A percentile compares a stretch with the other conserved stretches of the same genome.
Evolutionary conservation across 2,797 vertebrate genomes (phyloP).

Genomic region (Geotrypetes seraphini): DNA sequence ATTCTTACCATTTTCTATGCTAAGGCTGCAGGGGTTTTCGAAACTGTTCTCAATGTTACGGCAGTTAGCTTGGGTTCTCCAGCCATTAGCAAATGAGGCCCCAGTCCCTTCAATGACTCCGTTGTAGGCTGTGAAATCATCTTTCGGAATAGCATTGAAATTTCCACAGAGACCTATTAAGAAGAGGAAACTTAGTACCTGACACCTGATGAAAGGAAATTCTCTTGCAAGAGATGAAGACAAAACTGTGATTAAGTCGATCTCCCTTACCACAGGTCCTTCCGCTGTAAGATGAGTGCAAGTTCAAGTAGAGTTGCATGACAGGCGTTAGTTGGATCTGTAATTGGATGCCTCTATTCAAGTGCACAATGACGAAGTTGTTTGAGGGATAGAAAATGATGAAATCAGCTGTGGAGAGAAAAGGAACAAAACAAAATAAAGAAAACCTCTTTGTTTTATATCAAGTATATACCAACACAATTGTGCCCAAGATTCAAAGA

Average conservation of each 20-base stretch:
- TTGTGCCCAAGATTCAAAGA: too few species aligned
- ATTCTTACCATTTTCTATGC: conserved; percentile 49
- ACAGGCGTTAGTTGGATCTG: conserved; percentile 9
- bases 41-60: conserved; percentile 32
- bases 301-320: conserved; percentile 14
- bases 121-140: conserved; percentile 46
- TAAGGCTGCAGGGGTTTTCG: conserved; percentile 59
- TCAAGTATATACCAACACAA: too few species aligned
- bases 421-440: too few species aligned
- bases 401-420: conserved; percentile 8
- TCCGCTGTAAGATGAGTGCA: not conserved
- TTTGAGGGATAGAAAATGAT: conserved; percentile 18
- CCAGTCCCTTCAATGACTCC: conserved; percentile 57
- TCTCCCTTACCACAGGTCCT: conserved; percentile 2
- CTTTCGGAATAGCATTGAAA: conserved; percentile 51
- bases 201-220: not conserved
- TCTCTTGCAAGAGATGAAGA: too few species aligned
- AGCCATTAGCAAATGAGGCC: conserved; percentile 52
- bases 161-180: conserved; percentile 61
- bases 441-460: too few species aligned
- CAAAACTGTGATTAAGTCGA: too few species aligned
- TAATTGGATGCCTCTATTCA: conserved; percentile 10
- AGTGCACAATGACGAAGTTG: conserved; percentile 12
- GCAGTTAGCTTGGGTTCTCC: conserved; percentile 53
- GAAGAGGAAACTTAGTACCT: conserved; percentile 1